phyloP scores from a whole-genome alignment of 1,140 invertebrate species.

The Neotoxoptera formosana region DNA sequence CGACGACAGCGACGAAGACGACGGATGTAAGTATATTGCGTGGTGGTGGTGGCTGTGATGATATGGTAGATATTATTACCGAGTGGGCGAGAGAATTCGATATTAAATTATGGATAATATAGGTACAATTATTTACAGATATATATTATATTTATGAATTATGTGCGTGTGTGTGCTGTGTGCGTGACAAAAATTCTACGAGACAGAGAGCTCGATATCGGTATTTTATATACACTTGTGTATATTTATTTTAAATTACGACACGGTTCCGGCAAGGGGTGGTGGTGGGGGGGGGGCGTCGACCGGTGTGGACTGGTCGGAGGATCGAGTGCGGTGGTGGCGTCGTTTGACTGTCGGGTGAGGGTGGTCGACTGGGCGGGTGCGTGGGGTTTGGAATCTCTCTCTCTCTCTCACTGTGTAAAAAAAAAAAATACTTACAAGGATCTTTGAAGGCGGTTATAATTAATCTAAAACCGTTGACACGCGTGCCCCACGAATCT shows the following conservation, averaged over 20 bases:
- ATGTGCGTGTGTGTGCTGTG: background rate
- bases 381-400: background rate
- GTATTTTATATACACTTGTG: slow-evolving; percentile 9
- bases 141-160: too few species aligned
- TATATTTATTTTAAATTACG: background rate
- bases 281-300: too few species aligned
- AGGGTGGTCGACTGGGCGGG: background rate
- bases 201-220: background rate
- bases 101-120: background rate
- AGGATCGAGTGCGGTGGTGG: too few species aligned
- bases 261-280: background rate
- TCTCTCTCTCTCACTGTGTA: background rate
- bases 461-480: slow-evolving; percentile 90
- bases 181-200: slow-evolving; percentile 6
- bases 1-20: background rate
- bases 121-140: background rate
- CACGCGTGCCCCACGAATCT: slow-evolving; percentile 88
- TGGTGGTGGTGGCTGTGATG: background rate
- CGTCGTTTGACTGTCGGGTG: background rate
- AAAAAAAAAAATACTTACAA: slow-evolving; percentile 72
- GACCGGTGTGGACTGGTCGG: too few species aligned
- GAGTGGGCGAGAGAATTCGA: background rate
- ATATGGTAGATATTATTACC: background rate
- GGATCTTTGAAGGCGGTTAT: slow-evolving; percentile 93
- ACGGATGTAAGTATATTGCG: background rate